A percentile compares a stretch with the other conserved stretches of the same genome.
Evolutionary conservation across 2,888 invertebrate genomes (phyloP).

Genomic region (Macrophya alboannulata): DNA sequence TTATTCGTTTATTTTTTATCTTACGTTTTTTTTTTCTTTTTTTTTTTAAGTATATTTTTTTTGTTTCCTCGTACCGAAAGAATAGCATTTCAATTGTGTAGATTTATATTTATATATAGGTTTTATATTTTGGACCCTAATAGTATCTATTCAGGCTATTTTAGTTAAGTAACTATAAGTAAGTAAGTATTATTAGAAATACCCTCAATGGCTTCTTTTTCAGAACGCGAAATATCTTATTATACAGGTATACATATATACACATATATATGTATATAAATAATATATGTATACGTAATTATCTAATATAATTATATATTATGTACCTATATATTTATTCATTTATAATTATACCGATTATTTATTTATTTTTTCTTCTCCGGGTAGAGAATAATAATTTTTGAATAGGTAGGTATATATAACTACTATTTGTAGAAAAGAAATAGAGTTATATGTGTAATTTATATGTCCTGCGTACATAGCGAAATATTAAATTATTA

Average conservation of each 20-base stretch:
- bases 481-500: slow-evolving; percentile 6
- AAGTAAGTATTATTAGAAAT: slow-evolving; percentile 24
- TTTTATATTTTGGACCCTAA: slow-evolving; percentile 46
- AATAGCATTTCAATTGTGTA: slow-evolving; percentile 24
- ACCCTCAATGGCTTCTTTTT: slow-evolving; percentile 7
- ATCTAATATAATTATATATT: slow-evolving; percentile 6
- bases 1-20: background rate
- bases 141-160: slow-evolving; percentile 31
- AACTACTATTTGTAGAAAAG: background rate
- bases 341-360: background rate
- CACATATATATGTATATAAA: background rate
- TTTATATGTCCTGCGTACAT: background rate
- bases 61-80: background rate
- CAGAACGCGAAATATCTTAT: background rate
- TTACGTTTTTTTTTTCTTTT: background rate
- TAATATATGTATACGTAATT: background rate
- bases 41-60: background rate
- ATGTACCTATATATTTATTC: too few relatives aligned
- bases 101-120: slow-evolving; percentile 17
- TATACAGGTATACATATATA: background rate
- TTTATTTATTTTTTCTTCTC: too few relatives aligned
- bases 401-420: background rate
- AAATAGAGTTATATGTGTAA: background rate
- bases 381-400: background rate
- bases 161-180: background rate